Conservation (phyloP, 1,140 invertebrate genomes). For the Coptotermes formosanus region DNA sequence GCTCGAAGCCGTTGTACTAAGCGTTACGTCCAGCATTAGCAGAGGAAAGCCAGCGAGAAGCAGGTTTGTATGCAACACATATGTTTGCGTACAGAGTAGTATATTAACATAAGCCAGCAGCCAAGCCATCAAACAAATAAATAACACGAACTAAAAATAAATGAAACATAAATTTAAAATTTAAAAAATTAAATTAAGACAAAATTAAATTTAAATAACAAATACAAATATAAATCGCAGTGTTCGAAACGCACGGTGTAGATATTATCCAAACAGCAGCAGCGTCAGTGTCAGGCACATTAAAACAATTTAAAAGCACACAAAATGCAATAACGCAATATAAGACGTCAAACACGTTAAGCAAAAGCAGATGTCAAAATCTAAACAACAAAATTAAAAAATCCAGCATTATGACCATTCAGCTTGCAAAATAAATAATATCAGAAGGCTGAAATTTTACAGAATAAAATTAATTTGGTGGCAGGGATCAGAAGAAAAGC, state of each 20-base stretch:
- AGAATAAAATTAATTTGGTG: too few species aligned
- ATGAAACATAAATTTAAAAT: too few species aligned
- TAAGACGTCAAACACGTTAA: background rate
- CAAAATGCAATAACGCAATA: background rate
- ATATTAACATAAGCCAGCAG: background rate
- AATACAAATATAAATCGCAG: background rate
- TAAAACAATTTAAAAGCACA: background rate
- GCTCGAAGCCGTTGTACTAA: conserved; percentile 64
- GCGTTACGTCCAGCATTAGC: background rate
- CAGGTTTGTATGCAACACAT: background rate
- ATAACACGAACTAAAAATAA: too few species aligned
- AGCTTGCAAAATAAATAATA: too few species aligned
- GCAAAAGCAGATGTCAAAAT: background rate
- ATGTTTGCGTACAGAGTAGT: background rate
- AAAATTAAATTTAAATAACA: background rate
- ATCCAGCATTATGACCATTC: background rate
- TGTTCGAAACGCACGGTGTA: background rate
- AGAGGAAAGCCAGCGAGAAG: background rate
- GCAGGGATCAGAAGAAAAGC: too few species aligned
- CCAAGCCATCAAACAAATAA: background rate
- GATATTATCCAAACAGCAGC: too few species aligned
- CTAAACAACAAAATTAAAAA: background rate
- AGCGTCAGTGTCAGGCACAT: too few species aligned
- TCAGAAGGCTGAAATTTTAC: too few species aligned
- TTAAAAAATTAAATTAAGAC: too few species aligned